A percentile compares a stretch with the other conserved stretches of the same genome.
phyloP scores from a whole-genome alignment of 1,140 invertebrate genomes.

The Brachionus asplanchnoidis region DNA sequence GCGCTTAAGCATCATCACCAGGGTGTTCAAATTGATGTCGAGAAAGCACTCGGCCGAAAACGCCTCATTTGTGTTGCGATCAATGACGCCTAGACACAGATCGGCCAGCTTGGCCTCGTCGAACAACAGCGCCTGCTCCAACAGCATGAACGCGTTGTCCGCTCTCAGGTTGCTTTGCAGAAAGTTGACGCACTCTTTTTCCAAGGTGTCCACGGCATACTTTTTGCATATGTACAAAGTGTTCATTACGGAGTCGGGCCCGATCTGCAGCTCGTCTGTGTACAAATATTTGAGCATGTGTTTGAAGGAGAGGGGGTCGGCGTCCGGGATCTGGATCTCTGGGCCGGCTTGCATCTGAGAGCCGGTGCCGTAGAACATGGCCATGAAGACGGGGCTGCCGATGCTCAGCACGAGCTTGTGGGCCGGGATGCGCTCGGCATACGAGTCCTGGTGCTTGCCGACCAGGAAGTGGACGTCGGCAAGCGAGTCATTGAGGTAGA shows the following conservation, averaged over 20 bases:
- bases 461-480: conserved; percentile 75
- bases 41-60: conserved; percentile 76
- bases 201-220: conserved; percentile 74
- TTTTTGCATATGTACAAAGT: conserved; percentile 76
- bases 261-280: conserved; percentile 77
- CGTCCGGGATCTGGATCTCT: conserved; percentile 75
- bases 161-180: conserved; percentile 71
- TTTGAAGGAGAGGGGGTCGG: conserved; percentile 69
- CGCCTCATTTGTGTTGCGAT: conserved; percentile 76
- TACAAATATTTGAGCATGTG: conserved; percentile 66
- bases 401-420: conserved; percentile 78
- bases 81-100: conserved; percentile 76
- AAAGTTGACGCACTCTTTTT: conserved; percentile 78
- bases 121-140: conserved; percentile 73
- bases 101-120: conserved; percentile 73
- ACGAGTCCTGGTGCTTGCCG: conserved; percentile 61
- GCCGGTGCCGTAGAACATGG: conserved; percentile 72
- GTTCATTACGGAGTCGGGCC: conserved; percentile 77
- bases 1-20: conserved; percentile 72
- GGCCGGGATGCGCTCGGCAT: conserved; percentile 70
- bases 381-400: conserved; percentile 77
- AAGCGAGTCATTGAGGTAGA: conserved; percentile 75
- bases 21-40: conserved; percentile 76
- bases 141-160: conserved; percentile 78
- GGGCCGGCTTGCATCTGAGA: conserved; percentile 62